Evolutionary conservation across 2,797 vertebrate species (phyloP).

Genomic region (Sternotherus odoratus): DNA sequence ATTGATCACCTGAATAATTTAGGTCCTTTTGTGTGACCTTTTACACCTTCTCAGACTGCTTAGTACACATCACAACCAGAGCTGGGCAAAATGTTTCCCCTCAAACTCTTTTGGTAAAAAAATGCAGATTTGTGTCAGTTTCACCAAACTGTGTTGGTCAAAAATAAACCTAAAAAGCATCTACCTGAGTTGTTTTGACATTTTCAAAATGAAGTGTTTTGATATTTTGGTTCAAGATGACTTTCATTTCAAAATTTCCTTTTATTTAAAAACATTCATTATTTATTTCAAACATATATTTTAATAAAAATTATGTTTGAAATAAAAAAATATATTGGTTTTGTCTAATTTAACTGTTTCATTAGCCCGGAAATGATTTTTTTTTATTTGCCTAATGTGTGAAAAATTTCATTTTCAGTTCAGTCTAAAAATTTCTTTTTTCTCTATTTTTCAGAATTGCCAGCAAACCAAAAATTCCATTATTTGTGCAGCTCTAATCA

Average conservation of each 20-base stretch:
- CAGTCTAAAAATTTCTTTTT: not conserved
- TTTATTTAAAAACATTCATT: no score
- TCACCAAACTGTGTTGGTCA: not conserved
- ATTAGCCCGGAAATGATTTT: not conserved
- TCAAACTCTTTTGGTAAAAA: not conserved
- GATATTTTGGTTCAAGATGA: not conserved
- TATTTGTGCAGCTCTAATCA: not conserved
- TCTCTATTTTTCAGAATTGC: not conserved
- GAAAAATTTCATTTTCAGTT: not conserved
- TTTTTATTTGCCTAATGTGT: not conserved
- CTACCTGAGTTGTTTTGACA: not conserved
- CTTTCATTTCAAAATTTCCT: not conserved
- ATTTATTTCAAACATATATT: no score
- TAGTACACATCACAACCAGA: not conserved
- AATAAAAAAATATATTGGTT: not conserved
- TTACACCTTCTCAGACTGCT: not conserved
- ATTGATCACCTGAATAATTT: conserved; percentile 24
- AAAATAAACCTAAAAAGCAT: not conserved
- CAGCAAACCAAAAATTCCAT: not conserved
- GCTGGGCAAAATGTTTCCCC: not conserved
- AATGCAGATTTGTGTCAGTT: not conserved
- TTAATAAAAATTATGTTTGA: no score
- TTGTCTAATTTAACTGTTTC: not conserved
- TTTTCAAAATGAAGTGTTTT: not conserved
- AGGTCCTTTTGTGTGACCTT: not conserved